Conservation (phyloP, 2,797 vertebrate genomes). For the Heliangelus exortis region DNA sequence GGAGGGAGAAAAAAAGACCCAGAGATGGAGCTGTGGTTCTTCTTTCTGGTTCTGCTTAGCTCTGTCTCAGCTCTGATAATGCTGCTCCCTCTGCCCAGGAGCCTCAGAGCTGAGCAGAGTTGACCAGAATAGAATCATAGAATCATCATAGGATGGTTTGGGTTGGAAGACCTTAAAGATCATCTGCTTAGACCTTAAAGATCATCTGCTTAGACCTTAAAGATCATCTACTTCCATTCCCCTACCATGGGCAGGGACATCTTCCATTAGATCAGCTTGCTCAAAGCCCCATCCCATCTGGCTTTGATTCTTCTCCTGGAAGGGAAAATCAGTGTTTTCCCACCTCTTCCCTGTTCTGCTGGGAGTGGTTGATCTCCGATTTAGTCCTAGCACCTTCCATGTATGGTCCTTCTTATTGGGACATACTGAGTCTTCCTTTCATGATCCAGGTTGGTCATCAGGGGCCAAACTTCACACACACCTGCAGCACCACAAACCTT, state of each 20-base stretch:
- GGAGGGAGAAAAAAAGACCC: background rate
- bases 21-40: background rate
- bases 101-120: background rate
- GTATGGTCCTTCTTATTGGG: background rate
- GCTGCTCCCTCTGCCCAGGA: background rate
- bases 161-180: too few relatives aligned
- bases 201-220: too few relatives aligned
- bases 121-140: too few relatives aligned
- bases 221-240: too few relatives aligned
- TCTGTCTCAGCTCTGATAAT: background rate
- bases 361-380: background rate
- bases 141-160: too few relatives aligned
- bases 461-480: background rate
- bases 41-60: background rate
- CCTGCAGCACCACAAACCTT: background rate
- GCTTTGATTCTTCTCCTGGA: background rate
- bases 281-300: too few relatives aligned
- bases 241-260: too few relatives aligned
- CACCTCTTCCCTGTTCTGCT: background rate
- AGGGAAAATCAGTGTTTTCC: background rate
- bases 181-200: too few relatives aligned
- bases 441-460: rapidly evolving
- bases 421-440: background rate
- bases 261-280: too few relatives aligned
- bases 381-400: background rate